These are phyloP conservation scores for Procavia capensis DNA, from an alignment of 2,113 vertebrate species.

Conservation along the genomic window DNA sequence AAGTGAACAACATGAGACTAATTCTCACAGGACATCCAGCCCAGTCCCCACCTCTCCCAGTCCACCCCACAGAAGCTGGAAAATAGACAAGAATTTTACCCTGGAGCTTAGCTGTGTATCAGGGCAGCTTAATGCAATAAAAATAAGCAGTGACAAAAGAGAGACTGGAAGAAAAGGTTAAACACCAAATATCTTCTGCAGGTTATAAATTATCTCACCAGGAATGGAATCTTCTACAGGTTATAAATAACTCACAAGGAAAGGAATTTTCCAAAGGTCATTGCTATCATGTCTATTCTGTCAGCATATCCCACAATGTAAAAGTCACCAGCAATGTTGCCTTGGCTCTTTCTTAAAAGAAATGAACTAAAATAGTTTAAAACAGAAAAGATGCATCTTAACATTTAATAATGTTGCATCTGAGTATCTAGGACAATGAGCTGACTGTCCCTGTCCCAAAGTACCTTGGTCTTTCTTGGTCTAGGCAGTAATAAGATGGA, in stretches of 20 bases:
- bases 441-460: not conserved
- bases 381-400: conserved; percentile 15
- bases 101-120: not conserved
- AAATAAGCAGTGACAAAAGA: conserved; percentile 47
- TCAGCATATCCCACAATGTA: conserved; percentile 34
- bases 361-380: conserved; percentile 22
- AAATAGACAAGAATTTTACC: not conserved
- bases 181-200: conserved; percentile 34
- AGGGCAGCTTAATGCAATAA: conserved; percentile 45
- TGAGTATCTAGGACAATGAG: not conserved
- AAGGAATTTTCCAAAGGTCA: conserved; percentile 74
- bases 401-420: not conserved
- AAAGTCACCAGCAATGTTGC: not conserved
- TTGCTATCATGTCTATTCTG: not conserved
- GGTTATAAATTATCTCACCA: conserved; percentile 71
- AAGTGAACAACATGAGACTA: not conserved
- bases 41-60: not conserved
- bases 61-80: not conserved
- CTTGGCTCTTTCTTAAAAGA: not conserved
- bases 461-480: not conserved
- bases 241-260: conserved; percentile 68
- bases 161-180: conserved; percentile 26
- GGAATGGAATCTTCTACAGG: conserved; percentile 53
- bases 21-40: not conserved
- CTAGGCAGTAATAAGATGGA: not conserved